Conservation (phyloP, 2,113 vertebrate species). For the Aramus guarauna region DNA sequence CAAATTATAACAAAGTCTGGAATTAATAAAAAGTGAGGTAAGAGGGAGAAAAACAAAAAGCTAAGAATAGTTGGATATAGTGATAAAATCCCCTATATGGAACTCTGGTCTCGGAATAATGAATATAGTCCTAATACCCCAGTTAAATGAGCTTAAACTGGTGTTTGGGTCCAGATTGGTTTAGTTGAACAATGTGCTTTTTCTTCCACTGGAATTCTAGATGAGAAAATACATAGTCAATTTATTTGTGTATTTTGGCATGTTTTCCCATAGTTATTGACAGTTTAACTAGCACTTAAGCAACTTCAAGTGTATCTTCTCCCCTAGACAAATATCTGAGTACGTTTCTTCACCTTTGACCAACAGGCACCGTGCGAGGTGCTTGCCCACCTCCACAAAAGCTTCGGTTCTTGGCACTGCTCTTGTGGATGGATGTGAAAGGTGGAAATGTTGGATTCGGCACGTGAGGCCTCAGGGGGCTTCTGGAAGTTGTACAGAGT, state of each 20-base stretch:
- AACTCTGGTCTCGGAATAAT: background rate
- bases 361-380: background rate
- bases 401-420: background rate
- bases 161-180: background rate
- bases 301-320: background rate
- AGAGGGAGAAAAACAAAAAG: background rate
- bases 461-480: background rate
- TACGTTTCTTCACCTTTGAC: background rate
- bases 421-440: background rate
- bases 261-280: background rate
- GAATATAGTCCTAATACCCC: background rate
- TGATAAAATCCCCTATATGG: background rate
- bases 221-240: background rate
- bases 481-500: background rate
- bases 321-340: background rate
- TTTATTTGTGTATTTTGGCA: background rate
- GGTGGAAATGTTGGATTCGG: background rate
- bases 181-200: background rate
- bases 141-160: background rate
- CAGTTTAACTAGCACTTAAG: background rate
- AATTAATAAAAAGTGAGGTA: background rate
- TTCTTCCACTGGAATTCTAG: background rate
- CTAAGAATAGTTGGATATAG: background rate
- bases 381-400: background rate
- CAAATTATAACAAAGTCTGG: background rate